Evolutionary conservation across 2,113 vertebrate genomes (phyloP), one percentile per base, ranked within the genome.

Genomic region (Petroica traversi): DNA sequence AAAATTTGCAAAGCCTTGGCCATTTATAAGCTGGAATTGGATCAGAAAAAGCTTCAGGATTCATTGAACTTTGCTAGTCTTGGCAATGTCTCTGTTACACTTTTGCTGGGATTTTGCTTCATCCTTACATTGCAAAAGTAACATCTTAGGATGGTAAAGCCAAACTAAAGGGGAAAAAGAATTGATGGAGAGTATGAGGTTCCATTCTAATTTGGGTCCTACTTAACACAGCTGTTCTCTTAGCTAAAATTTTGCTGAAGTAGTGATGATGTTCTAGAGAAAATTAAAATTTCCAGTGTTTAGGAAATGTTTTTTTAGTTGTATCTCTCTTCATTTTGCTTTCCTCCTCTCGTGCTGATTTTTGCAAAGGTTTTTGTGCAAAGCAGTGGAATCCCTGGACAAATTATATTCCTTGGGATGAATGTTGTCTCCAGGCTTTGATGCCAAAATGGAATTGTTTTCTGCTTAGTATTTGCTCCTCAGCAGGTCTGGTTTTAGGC

Each of bases 31-130:
- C 45, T 82, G 71, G 54, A 88, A 62, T 72, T 82, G 48, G 72
- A 90, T 89, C 64, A 92, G 79, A 85, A 94, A 58, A 95, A 92
- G 34, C 66, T 92, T 94, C 40, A 77, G 77, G 64, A 93, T 72
- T 61, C 43, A 84, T 3, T 90, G 41, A 85, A 85, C 33, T 90
- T 92, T 79, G 16, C 41, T 92, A 38, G 67, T 74, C 66, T 94
- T 85, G 31, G 57, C 41, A 87, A 12, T 45, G 54, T 52, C 40
- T 75, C 40, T 69, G 25, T 92, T 59, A 76, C 0, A 3, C 77
- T 94, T 72, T n/a, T 87, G 41, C 76, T 89, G 66, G 74, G 28
- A 55, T 89, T 62, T 85, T 88, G 14, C 55, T 75, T 94, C 63
- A 51, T 91, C 74, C 66, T 94, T 49, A 38, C n/a, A 16, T 55